Percentiles rank a stretch among this genome's conserved stretches.
These are phyloP conservation scores for Plutella xylostella DNA, from an alignment of 2,888 invertebrate species.

Conservation along the genomic window DNA sequence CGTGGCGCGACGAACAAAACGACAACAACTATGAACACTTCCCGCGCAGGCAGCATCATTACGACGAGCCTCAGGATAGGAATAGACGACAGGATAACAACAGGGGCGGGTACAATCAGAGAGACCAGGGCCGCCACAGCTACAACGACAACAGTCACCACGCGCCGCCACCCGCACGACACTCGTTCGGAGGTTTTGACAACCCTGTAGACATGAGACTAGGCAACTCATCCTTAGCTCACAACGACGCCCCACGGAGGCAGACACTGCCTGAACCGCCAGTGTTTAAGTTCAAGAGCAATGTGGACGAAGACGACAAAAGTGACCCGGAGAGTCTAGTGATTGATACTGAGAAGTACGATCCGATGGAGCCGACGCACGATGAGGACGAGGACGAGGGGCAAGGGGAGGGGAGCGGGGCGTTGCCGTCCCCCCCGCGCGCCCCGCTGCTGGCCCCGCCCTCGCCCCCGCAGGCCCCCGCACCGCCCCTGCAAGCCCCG, in stretches of 20 bases:
- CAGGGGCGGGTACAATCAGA: background rate
- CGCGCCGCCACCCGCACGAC: slow-evolving; percentile 24
- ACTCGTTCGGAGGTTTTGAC: slow-evolving; percentile 43
- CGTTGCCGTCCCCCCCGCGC: slow-evolving; percentile 8
- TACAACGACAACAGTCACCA: slow-evolving; percentile 9
- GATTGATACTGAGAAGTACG: slow-evolving; percentile 70
- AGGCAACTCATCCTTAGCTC: slow-evolving; percentile 22
- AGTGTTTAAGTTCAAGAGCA: slow-evolving; percentile 38
- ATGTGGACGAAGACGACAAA: slow-evolving; percentile 52
- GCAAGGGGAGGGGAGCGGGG: slow-evolving; percentile 26
- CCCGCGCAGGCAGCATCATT: slow-evolving; percentile 35
- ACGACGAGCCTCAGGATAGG: slow-evolving; percentile 26
- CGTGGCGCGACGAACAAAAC: slow-evolving; percentile 29
- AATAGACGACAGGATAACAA: background rate
- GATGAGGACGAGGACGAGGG: slow-evolving; percentile 50
- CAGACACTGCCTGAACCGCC: slow-evolving; percentile 31
- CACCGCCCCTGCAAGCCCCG: slow-evolving; percentile 7
- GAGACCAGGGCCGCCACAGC: background rate
- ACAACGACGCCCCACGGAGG: slow-evolving; percentile 18
- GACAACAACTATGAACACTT: slow-evolving; percentile 27
- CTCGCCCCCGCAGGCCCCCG: slow-evolving; percentile 7
- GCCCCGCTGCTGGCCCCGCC: slow-evolving; percentile 8
- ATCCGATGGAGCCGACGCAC: slow-evolving; percentile 65
- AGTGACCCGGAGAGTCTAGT: slow-evolving; percentile 66
- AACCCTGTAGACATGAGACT: slow-evolving; percentile 49